These are phyloP conservation scores for Cassiopea andromeda DNA, from an alignment of 30 jellyfish, hydroid and myxozoan genomes.

Conservation along the genomic window DNA sequence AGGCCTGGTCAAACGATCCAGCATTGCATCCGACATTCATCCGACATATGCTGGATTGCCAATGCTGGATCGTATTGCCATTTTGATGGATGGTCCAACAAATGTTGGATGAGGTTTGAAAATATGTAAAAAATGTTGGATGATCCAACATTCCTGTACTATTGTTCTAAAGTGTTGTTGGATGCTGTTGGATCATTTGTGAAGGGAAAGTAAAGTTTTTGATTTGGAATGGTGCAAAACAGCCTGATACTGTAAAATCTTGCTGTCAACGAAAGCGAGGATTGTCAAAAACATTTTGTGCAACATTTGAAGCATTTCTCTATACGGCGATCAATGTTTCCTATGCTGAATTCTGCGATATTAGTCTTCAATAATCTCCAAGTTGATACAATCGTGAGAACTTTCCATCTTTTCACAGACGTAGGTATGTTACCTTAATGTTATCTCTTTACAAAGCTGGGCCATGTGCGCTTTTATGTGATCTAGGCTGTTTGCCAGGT, in stretches of 20 bases:
- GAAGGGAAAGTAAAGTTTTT: neutral
- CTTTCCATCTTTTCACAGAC: neutral
- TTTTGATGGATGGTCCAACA: neutral
- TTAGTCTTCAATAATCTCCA: neutral
- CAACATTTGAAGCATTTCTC: neutral
- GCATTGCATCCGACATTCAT: neutral
- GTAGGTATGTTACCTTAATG: neutral
- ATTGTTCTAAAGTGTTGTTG: neutral
- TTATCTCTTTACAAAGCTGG: neutral
- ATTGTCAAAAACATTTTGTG: neutral
- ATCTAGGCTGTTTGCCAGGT: neutral
- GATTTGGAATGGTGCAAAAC: neutral
- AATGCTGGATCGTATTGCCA: neutral
- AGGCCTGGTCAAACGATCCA: neutral
- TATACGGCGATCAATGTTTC: too few species aligned
- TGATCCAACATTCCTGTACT: neutral
- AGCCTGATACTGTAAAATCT: neutral
- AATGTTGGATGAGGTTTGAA: neutral
- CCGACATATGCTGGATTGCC: neutral
- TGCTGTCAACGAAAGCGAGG: too few species aligned
- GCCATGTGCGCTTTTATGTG: neutral
- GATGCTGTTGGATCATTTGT: neutral
- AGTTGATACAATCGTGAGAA: neutral
- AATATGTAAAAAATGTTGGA: neutral
- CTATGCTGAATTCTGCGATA: neutral